These are phyloP conservation scores for Deilephila elpenor DNA, from an alignment of 2,888 invertebrate genomes.

Conservation along the genomic window DNA sequence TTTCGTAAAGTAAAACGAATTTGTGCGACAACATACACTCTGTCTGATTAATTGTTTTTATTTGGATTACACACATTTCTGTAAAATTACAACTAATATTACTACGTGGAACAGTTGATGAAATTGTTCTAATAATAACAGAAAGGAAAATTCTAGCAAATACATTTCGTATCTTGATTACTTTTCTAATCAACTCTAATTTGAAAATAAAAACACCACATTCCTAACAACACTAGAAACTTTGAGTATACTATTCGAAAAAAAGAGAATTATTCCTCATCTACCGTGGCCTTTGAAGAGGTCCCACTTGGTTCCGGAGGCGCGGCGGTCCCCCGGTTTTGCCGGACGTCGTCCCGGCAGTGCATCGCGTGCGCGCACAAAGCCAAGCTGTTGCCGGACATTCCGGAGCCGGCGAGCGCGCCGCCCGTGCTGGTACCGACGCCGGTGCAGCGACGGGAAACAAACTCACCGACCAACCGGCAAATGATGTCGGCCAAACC, in stretches of 20 bases:
- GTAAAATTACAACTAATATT: no score
- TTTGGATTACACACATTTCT: no score
- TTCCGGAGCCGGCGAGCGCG: slow-evolving; percentile 58
- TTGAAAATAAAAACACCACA: no score
- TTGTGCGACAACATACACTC: neutral
- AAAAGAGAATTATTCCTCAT: neutral
- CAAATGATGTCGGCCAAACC: slow-evolving; percentile 66
- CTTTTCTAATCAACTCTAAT: no score
- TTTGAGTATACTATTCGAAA: no score
- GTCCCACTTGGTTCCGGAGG: slow-evolving; percentile 64
- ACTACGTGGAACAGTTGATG: no score
- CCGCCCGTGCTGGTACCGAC: slow-evolving; percentile 48
- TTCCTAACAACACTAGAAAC: neutral
- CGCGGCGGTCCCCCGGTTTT: slow-evolving; percentile 55
- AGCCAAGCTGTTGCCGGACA: slow-evolving; percentile 61
- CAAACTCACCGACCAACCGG: slow-evolving; percentile 34
- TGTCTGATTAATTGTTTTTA: no score
- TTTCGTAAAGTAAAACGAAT: neutral
- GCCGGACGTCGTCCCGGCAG: slow-evolving; percentile 59
- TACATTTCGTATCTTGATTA: no score
- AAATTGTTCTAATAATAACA: no score
- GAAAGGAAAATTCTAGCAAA: no score
- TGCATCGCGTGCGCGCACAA: slow-evolving; percentile 65
- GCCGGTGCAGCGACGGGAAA: slow-evolving; percentile 38
- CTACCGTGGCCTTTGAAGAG: slow-evolving; percentile 72